These are phyloP conservation scores for Diabrotica virgifera DNA, from an alignment of 1,140 invertebrate species.

Conservation along the genomic window DNA sequence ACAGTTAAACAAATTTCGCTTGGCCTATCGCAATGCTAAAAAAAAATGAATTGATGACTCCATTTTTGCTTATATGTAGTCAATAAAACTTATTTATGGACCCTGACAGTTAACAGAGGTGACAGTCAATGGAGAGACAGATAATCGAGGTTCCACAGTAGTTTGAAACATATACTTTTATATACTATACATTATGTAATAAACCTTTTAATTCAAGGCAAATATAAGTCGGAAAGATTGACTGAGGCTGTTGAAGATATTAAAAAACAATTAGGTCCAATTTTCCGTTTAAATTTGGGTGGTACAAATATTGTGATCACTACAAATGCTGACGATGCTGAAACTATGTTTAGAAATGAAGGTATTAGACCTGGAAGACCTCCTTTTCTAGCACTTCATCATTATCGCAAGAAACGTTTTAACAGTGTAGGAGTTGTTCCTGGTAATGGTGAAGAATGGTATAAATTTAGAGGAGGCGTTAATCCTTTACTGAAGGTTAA, in stretches of 20 bases:
- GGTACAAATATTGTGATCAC: slow-evolving; percentile 42
- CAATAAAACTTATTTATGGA: too few species aligned
- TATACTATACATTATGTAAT: not conserved
- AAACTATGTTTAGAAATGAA: slow-evolving; percentile 44
- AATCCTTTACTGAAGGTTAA: slow-evolving; percentile 39
- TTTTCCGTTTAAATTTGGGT: slow-evolving; percentile 45
- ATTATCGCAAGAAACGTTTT: slow-evolving; percentile 41
- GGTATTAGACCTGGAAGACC: slow-evolving; percentile 43
- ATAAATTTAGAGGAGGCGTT: slow-evolving; percentile 42
- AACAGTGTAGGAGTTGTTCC: slow-evolving; percentile 46
- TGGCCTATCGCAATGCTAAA: not conserved
- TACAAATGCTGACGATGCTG: slow-evolving; percentile 41
- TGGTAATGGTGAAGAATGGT: slow-evolving; percentile 48
- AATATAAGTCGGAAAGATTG: slow-evolving; percentile 41
- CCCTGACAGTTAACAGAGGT: too few species aligned
- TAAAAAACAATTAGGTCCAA: slow-evolving; percentile 40
- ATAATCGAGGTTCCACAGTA: too few species aligned
- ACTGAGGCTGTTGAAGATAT: slow-evolving; percentile 46
- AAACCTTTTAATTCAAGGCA: slow-evolving; percentile 30
- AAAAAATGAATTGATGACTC: too few species aligned
- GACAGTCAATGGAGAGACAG: not conserved
- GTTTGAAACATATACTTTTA: not conserved
- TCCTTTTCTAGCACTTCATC: slow-evolving; percentile 43
- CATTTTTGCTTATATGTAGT: too few species aligned
- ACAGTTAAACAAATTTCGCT: not conserved